These are phyloP conservation scores for Pelodytes ibericus DNA, from an alignment of 2,797 vertebrate species.

Conservation along the genomic window DNA sequence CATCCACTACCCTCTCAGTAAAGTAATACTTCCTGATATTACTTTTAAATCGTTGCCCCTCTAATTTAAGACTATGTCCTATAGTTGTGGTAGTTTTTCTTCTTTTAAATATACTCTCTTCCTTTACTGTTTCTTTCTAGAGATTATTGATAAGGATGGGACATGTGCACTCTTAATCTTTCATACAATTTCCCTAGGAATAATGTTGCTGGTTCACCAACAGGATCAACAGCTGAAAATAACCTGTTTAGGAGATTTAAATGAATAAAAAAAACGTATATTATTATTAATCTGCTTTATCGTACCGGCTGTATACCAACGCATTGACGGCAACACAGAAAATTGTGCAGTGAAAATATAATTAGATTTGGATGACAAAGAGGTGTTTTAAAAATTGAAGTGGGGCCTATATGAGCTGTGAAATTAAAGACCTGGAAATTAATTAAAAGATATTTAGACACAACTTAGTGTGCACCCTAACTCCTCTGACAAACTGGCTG, in stretches of 20 bases:
- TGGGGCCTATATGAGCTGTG: no score
- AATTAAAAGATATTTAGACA: no score
- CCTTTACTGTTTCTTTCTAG: neutral
- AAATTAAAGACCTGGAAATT: no score
- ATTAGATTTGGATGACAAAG: neutral
- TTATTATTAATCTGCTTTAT: neutral
- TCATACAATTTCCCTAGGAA: neutral
- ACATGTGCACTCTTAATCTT: neutral
- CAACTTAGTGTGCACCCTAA: no score
- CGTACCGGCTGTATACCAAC: neutral
- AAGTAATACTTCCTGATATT: no score
- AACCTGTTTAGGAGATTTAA: neutral
- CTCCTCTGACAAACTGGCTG: no score
- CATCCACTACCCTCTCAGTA: no score
- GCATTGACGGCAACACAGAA: neutral
- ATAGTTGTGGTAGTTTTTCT: no score
- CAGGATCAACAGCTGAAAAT: neutral
- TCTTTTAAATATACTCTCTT: no score
- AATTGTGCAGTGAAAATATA: neutral
- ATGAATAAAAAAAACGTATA: neutral
- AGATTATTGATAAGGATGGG: neutral
- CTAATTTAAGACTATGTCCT: no score
- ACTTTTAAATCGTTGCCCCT: no score
- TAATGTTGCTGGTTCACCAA: neutral
- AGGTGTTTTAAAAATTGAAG: no score